Percentiles rank a stretch among this genome's conserved stretches.
These are phyloP conservation scores for Sisyra terminalis DNA, from an alignment of 2,888 invertebrate genomes.

Conservation along the genomic window DNA sequence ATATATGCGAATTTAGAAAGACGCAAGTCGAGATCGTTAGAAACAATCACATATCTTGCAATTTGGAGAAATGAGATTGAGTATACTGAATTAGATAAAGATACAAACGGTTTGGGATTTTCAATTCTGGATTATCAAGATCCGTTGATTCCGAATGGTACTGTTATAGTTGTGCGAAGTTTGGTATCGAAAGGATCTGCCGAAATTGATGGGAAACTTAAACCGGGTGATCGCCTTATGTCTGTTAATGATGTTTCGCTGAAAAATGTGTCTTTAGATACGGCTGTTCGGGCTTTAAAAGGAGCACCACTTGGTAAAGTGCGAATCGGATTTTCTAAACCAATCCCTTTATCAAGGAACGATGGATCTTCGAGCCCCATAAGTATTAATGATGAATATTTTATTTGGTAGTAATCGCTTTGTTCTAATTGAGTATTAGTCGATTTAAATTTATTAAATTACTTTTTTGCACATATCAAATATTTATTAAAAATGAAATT, in stretches of 20 bases:
- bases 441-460: too few relatives aligned
- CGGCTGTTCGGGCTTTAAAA: slow-evolving; percentile 91
- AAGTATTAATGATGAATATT: slow-evolving; percentile 6
- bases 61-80: slow-evolving; percentile 95
- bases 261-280: slow-evolving; percentile 82
- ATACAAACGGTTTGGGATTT: slow-evolving; percentile 93
- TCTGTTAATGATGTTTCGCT: slow-evolving; percentile 84
- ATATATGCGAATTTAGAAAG: slow-evolving; percentile 32
- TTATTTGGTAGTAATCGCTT: slow-evolving; percentile 7
- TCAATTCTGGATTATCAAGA: slow-evolving; percentile 97
- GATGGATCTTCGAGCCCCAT: background rate
- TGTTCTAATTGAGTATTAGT: too few relatives aligned
- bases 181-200: slow-evolving; percentile 98
- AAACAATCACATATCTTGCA: slow-evolving; percentile 86
- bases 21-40: slow-evolving; percentile 74
- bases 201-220: slow-evolving; percentile 81
- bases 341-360: slow-evolving; percentile 35
- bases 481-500: too few relatives aligned
- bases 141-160: slow-evolving; percentile 85
- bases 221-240: slow-evolving; percentile 87
- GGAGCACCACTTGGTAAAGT: slow-evolving; percentile 83
- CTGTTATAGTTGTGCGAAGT: slow-evolving; percentile 93
- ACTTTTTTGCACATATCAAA: too few relatives aligned
- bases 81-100: slow-evolving; percentile 80
- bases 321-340: slow-evolving; percentile 80